Conservation (phyloP, 2,113 vertebrate genomes). For the Bufo gargarizans region DNA sequence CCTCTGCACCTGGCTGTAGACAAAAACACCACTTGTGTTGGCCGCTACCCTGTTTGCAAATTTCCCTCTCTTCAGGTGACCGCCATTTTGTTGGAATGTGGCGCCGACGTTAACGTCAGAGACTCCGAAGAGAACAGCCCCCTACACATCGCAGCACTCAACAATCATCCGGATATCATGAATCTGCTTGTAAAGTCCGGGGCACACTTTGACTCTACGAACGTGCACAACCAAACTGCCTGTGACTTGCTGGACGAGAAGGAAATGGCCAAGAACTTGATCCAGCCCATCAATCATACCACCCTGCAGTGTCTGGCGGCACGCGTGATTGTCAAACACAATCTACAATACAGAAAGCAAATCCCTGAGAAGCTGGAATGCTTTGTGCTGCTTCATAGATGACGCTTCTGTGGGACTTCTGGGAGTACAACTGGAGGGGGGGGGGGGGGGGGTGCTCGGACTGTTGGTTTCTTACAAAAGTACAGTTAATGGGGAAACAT, state of each 20-base stretch:
- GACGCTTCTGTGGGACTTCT: constrained; percentile 68
- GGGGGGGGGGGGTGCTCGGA: constrained; percentile 64
- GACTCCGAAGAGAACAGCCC: constrained; percentile 95
- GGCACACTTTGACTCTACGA: constrained; percentile 97
- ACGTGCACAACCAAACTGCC: constrained; percentile 89
- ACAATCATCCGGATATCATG: constrained; percentile 98
- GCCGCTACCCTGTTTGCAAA: constrained; percentile 96
- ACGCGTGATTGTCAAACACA: constrained; percentile 88
- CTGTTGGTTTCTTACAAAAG: constrained; percentile 66
- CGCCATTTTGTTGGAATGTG: constrained; percentile 93
- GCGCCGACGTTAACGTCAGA: constrained; percentile 89
- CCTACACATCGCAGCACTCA: constrained; percentile 91
- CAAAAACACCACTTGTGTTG: constrained; percentile 94
- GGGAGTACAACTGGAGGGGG: constrained; percentile 58
- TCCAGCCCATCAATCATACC: constrained; percentile 97
- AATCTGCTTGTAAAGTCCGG: constrained; percentile 94
- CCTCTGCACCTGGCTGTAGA: constrained; percentile 97
- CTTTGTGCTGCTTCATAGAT: constrained; percentile 96
- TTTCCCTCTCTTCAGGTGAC: constrained; percentile 95
- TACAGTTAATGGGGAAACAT: constrained; percentile 71
- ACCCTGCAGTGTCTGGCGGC: constrained; percentile 97
- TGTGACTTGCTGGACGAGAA: constrained; percentile 95
- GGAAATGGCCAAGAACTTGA: constrained; percentile 93
- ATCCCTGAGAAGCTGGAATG: constrained; percentile 95
- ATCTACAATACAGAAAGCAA: constrained; percentile 84